phyloP scores from a whole-genome alignment of 2,797 vertebrate species.

The Antennarius maculatus region DNA sequence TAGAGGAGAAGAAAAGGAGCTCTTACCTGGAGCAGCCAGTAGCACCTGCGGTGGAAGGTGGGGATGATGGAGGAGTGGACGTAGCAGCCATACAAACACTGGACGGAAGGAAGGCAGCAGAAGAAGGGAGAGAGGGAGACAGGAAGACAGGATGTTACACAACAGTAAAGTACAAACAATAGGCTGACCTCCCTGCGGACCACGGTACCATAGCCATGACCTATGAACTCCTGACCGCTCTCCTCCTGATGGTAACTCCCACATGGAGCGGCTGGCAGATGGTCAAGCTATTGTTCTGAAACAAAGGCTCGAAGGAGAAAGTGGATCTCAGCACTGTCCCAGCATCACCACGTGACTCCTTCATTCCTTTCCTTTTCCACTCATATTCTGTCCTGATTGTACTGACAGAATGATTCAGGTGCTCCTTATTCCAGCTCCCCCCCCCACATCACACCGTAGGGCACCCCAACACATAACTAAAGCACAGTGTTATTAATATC shows the following conservation, averaged over 20 bases:
- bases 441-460: slow-evolving; percentile 37
- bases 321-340: slow-evolving; percentile 29
- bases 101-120: slow-evolving; percentile 38
- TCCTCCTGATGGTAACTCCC: slow-evolving; percentile 46
- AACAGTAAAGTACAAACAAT: slow-evolving; percentile 37
- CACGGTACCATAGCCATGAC: slow-evolving; percentile 50
- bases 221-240: slow-evolving; percentile 42
- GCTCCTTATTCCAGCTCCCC: slow-evolving; percentile 30
- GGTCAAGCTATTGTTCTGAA: slow-evolving; percentile 64
- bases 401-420: slow-evolving; percentile 71
- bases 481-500: slow-evolving; percentile 80
- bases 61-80: slow-evolving; percentile 99
- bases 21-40: slow-evolving; percentile 87
- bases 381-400: slow-evolving; percentile 37
- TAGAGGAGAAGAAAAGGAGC: slow-evolving; percentile 29
- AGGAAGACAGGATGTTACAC: slow-evolving; percentile 47
- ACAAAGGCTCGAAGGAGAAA: slow-evolving; percentile 49
- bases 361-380: slow-evolving; percentile 11
- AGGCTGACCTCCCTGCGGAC: slow-evolving; percentile 41
- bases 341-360: slow-evolving; percentile 21
- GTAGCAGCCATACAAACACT: slow-evolving; percentile 99
- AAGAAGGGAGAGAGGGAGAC: slow-evolving; percentile 27
- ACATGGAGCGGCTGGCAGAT: slow-evolving; percentile 57
- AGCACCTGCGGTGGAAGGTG: slow-evolving; percentile 96
- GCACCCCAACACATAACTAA: slow-evolving; percentile 69